Conservation (phyloP, 2,797 vertebrate genomes). For the Neoniphon sammara region DNA sequence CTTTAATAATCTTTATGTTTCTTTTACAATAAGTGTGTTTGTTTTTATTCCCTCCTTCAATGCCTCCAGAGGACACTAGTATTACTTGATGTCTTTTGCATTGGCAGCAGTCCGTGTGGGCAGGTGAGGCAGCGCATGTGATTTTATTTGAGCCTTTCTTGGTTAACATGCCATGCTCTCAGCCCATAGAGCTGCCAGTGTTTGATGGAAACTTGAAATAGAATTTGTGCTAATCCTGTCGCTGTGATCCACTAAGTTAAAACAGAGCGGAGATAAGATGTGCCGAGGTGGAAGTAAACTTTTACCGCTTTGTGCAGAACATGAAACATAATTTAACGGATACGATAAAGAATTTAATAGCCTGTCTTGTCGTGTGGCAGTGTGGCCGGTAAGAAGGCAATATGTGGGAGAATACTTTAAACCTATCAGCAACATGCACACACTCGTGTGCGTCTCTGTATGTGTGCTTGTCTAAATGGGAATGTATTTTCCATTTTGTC, state of each 20-base stretch:
- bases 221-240: conserved; percentile 37
- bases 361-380: neutral
- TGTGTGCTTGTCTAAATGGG: conserved; percentile 47
- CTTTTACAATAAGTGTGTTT: neutral
- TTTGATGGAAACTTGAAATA: conserved; percentile 62
- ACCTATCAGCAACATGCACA: neutral
- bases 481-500: conserved; percentile 53
- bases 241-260: conserved; percentile 38
- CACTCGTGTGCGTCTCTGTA: neutral
- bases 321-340: conserved; percentile 30
- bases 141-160: conserved; percentile 10
- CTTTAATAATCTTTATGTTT: neutral
- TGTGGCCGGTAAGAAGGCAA: neutral
- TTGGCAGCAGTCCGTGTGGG: conserved; percentile 16
- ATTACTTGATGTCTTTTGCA: neutral
- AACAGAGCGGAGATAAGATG: conserved; percentile 17
- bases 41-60: neutral
- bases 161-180: conserved; percentile 17
- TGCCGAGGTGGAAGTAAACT: conserved; percentile 39
- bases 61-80: conserved; percentile 2
- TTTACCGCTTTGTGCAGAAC: conserved; percentile 23
- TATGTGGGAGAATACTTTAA: conserved; percentile 2
- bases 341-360: conserved; percentile 31
- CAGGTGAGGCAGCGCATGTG: conserved; percentile 20
- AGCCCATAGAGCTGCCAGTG: conserved; percentile 31